Evolutionary conservation across 1,140 invertebrate genomes (phyloP).

Genomic region (Zaprionus inermis): DNA sequence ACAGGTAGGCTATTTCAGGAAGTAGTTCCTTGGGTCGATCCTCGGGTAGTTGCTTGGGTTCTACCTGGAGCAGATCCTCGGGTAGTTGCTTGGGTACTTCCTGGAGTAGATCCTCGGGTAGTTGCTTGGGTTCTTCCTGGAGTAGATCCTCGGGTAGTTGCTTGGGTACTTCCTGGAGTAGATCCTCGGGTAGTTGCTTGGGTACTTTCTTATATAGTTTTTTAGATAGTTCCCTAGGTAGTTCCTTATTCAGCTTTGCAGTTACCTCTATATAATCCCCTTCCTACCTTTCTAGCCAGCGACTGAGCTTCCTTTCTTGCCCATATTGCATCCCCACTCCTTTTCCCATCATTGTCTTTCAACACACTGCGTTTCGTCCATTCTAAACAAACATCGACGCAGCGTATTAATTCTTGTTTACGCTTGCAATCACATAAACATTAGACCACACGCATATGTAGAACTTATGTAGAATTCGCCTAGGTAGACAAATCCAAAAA

Average conservation of each 20-base stretch:
- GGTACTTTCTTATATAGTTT: neutral
- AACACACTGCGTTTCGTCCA: neutral
- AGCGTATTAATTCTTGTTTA: constrained; percentile 3
- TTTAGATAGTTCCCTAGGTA: neutral
- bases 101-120: no score
- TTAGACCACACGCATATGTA: neutral
- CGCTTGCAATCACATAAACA: neutral
- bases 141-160: no score
- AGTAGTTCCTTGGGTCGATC: no score
- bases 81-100: neutral
- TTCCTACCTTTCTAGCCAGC: no score
- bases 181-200: neutral
- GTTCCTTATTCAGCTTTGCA: no score
- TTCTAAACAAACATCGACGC: neutral
- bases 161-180: no score
- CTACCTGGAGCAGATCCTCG: neutral
- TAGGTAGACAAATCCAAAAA: constrained; percentile 38
- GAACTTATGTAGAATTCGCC: constrained; percentile 28
- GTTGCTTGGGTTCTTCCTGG: no score
- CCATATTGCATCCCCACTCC: no score
- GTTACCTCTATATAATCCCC: no score
- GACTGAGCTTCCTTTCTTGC: no score
- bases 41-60: neutral
- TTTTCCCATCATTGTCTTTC: no score
- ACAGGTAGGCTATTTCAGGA: no score